Evolutionary conservation across 2,113 vertebrate species (phyloP), one percentile per base, ranked within the genome.

Genomic region (Mesocricetus auratus): DNA sequence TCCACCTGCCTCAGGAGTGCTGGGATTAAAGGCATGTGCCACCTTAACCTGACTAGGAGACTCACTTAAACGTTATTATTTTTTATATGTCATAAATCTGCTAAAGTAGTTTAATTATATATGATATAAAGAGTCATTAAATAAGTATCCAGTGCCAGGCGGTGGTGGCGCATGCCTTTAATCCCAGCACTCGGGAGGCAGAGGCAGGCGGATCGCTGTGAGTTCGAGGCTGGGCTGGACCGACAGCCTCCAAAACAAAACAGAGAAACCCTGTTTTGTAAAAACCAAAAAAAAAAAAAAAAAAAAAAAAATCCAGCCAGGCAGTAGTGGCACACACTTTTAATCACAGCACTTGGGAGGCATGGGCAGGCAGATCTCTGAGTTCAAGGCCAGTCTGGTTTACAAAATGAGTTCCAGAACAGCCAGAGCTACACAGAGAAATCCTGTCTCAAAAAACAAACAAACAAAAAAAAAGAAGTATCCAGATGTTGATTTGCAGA

Each of bases 71-170:
- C 56, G 39, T 36, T n/a, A 82, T 12, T n/a, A 16, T 71, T 53
- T 89, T 58, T 58, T 66, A 75, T 92, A 53, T 83, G 33, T n/a
- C 42, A 53, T 39, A 47, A 91, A 19, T 21, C 85, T 17, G 39
- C 86, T 69, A 73, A 91, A 36, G 1, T 89, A 47, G 62, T 86
- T 89, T 53, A 94, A 93, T 85, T 69, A 29, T 93, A 24, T 79
- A 60, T 82, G 26, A n/a, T 87, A 17, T 53, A 4, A 89, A 93
- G 71, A 77, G 19, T 90, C 85, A 31, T 36, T 62, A 85, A 60
- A 53, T 79, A 58, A 24, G 21, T 81, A 24, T 81, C 17, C 31
- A 29, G 45, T n/a, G n/a, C 31, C 0, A 17, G 31, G 47, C 47
- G 22, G 47, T 73, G 2, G 69, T 73, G n/a, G 69, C 19, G 7